Evolutionary conservation across 2,113 vertebrate genomes (phyloP).

Genomic region (Oreotragus oreotragus): DNA sequence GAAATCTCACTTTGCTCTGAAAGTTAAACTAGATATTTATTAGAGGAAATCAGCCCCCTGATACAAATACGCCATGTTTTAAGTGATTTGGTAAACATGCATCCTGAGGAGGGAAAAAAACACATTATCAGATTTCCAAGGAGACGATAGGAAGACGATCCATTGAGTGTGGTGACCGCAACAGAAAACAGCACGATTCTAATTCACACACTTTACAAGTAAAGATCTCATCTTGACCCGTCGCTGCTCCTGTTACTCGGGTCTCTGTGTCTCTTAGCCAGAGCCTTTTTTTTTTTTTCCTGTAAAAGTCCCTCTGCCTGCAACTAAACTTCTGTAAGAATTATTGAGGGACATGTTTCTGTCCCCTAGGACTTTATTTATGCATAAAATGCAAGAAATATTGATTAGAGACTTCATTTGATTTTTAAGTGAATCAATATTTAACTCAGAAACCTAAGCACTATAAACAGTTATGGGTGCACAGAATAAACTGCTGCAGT

Average conservation of each 20-base stretch:
- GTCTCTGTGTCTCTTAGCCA: not conserved
- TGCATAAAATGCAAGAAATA: not conserved
- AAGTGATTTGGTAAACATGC: not conserved
- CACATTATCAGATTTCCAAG: not conserved
- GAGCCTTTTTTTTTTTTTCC: not conserved
- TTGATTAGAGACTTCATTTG: not conserved
- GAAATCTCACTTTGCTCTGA: not conserved
- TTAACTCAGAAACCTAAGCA: constrained; percentile 33
- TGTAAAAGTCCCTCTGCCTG: not conserved
- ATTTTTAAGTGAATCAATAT: not conserved
- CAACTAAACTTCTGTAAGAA: not conserved
- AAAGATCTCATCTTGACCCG: not conserved
- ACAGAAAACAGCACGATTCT: not conserved
- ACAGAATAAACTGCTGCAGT: constrained; percentile 26
- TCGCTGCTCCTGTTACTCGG: not conserved
- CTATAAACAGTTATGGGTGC: constrained; percentile 3
- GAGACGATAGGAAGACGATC: not conserved
- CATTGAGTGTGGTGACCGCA: not conserved
- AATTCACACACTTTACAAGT: not conserved
- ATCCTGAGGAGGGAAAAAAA: not conserved
- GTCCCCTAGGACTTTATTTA: not conserved
- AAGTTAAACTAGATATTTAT: not conserved
- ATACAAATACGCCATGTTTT: not conserved
- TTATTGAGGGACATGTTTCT: not conserved
- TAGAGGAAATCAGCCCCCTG: not conserved